Evolutionary conservation across 2,888 invertebrate genomes (phyloP).

Genomic region (Drosophila gaucha): DNA sequence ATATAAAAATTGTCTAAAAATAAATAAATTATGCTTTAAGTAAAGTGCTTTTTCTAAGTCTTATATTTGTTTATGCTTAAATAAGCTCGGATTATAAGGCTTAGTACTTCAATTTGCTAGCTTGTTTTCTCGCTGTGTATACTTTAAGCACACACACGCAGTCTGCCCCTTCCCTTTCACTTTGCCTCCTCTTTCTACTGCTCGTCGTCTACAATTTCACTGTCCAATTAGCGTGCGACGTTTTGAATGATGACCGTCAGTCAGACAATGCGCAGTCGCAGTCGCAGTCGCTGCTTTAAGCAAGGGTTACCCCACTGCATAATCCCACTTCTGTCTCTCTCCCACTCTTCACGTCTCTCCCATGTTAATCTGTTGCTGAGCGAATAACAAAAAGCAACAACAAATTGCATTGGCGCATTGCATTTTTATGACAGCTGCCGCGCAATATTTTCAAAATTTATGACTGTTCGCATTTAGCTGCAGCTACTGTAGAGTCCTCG

Average conservation of each 20-base stretch:
- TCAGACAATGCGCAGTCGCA: slow-evolving; percentile 74
- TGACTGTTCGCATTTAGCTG: slow-evolving; percentile 54
- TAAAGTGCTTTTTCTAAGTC: too few species aligned
- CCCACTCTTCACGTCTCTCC: too few species aligned
- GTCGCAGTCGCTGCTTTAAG: slow-evolving; percentile 2
- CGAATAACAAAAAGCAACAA: slow-evolving; percentile 34
- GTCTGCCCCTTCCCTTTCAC: not conserved
- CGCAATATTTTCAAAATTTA: slow-evolving; percentile 72
- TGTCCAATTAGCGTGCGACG: slow-evolving; percentile 79
- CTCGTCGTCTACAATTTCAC: slow-evolving; percentile 60
- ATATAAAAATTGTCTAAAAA: not conserved
- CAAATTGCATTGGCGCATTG: slow-evolving; percentile 72
- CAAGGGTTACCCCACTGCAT: slow-evolving; percentile 18
- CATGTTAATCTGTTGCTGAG: slow-evolving; percentile 61
- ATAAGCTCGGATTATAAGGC: too few species aligned
- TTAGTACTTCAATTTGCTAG: not conserved
- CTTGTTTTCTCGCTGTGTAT: not conserved
- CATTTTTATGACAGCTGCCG: slow-evolving; percentile 70
- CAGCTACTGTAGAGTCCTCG: slow-evolving; percentile 13
- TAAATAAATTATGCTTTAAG: too few species aligned
- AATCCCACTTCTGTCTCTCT: not conserved
- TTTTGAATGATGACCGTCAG: slow-evolving; percentile 75
- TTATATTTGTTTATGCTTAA: too few species aligned
- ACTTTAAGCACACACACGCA: slow-evolving; percentile 7
- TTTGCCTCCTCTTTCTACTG: not conserved